Conservation (phyloP, 2,888 invertebrate species). For the Parnassius apollo region DNA sequence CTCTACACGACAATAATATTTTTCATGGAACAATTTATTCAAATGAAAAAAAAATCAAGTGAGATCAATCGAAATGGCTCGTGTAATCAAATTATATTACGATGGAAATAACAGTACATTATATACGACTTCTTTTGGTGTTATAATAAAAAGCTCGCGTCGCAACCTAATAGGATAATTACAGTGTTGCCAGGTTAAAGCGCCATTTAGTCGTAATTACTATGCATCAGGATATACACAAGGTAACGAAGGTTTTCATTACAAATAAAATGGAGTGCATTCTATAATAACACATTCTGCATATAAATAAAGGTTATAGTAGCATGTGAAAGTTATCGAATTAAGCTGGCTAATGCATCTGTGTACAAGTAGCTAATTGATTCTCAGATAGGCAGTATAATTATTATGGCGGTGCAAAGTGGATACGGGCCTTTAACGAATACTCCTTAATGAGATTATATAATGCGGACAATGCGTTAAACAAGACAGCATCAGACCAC, state of each 20-base stretch:
- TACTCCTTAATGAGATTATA: slow-evolving; percentile 19
- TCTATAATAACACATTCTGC: background rate
- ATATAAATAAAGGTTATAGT: slow-evolving; percentile 1
- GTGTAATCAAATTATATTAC: slow-evolving; percentile 3
- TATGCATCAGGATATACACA: slow-evolving; percentile 17
- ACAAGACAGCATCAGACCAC: background rate
- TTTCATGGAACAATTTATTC: no score
- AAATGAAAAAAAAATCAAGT: background rate
- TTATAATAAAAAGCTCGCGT: slow-evolving; percentile 28
- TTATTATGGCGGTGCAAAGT: slow-evolving; percentile 19
- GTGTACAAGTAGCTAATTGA: slow-evolving; percentile 20
- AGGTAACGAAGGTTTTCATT: slow-evolving; percentile 15
- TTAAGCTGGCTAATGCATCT: background rate
- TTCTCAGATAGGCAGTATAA: slow-evolving; percentile 19
- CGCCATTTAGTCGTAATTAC: slow-evolving; percentile 31
- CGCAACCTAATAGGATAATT: slow-evolving; percentile 37
- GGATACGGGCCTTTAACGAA: slow-evolving; percentile 17
- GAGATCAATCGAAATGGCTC: background rate
- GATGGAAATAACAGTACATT: slow-evolving; percentile 15
- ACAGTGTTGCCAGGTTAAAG: slow-evolving; percentile 35
- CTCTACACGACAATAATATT: no score
- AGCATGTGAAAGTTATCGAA: background rate
- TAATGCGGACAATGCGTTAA: slow-evolving; percentile 11
- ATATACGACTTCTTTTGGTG: slow-evolving; percentile 29
- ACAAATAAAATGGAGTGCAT: background rate